phyloP scores from a whole-genome alignment of 2,797 vertebrate genomes.

The Mus spretus region DNA sequence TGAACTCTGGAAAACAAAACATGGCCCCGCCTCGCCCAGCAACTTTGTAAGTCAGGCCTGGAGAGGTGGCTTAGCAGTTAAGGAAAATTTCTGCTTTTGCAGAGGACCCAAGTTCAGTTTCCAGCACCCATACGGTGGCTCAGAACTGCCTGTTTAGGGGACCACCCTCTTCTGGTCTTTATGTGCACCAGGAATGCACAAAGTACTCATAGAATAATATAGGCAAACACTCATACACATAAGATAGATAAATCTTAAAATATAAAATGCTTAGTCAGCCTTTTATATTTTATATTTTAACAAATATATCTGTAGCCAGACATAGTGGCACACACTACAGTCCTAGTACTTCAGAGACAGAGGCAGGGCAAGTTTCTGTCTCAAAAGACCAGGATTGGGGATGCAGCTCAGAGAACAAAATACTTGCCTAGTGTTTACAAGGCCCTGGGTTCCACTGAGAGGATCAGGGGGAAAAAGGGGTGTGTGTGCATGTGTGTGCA shows the following conservation, averaged over 20 bases:
- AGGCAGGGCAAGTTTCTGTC: not conserved
- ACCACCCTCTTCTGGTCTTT: not conserved
- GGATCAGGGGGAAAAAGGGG: not conserved
- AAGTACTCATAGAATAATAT: not conserved
- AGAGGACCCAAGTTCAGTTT: not conserved
- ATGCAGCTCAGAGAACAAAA: not conserved
- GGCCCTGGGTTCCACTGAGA: not conserved
- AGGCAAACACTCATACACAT: not conserved
- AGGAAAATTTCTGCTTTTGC: not conserved
- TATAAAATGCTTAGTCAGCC: not conserved
- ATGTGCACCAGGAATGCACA: not conserved
- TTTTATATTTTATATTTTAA: not conserved
- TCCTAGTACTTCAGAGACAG: not conserved
- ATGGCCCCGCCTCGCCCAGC: fast-evolving
- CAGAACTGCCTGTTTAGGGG: not conserved
- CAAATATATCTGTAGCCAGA: not conserved
- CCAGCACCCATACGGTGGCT: not conserved
- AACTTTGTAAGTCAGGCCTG: not conserved
- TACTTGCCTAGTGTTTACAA: not conserved
- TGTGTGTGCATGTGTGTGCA: too few relatives aligned
- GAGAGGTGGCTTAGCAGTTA: not conserved
- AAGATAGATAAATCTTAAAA: not conserved
- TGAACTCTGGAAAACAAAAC: not conserved
- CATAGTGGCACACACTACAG: not conserved
- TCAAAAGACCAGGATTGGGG: not conserved